A percentile compares a stretch with the other conserved stretches of the same genome.
phyloP scores from a whole-genome alignment of 1,140 invertebrate genomes.

The Ooceraea biroi region DNA sequence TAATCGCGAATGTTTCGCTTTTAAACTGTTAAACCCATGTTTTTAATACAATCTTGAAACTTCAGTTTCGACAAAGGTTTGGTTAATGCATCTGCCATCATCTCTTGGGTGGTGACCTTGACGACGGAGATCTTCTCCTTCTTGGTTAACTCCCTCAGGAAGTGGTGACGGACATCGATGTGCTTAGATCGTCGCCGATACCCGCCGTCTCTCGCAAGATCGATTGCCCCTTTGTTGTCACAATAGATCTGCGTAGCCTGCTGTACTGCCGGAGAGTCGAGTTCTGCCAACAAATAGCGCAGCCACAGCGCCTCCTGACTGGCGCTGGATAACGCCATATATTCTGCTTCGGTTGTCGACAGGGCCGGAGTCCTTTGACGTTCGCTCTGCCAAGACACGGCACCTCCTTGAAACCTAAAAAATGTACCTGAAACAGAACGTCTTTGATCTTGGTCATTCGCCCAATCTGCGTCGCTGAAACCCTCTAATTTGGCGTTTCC shows the following conservation, averaged over 20 bases:
- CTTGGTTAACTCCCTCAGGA: background rate
- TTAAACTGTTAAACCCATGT: too few species aligned
- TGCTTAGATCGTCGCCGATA: background rate
- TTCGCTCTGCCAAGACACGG: too few species aligned
- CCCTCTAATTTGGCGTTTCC: background rate
- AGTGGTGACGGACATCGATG: background rate
- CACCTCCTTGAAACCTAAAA: too few species aligned
- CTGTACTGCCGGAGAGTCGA: background rate
- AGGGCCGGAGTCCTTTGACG: background rate
- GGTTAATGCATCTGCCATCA: background rate
- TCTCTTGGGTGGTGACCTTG: background rate
- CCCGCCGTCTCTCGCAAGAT: background rate
- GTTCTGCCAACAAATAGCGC: too few species aligned
- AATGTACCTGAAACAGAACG: background rate
- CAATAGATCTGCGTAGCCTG: background rate
- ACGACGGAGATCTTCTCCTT: background rate
- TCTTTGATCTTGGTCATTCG: background rate
- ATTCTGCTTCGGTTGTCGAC: background rate
- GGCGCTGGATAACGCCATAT: background rate
- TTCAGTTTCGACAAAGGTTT: background rate
- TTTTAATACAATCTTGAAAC: slow-evolving; percentile 9
- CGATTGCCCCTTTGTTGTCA: background rate
- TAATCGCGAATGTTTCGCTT: too few species aligned
- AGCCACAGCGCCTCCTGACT: background rate
- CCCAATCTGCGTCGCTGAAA: background rate